Evolutionary conservation across 2,113 vertebrate genomes (phyloP).

Genomic region (Gyps fulvus): DNA sequence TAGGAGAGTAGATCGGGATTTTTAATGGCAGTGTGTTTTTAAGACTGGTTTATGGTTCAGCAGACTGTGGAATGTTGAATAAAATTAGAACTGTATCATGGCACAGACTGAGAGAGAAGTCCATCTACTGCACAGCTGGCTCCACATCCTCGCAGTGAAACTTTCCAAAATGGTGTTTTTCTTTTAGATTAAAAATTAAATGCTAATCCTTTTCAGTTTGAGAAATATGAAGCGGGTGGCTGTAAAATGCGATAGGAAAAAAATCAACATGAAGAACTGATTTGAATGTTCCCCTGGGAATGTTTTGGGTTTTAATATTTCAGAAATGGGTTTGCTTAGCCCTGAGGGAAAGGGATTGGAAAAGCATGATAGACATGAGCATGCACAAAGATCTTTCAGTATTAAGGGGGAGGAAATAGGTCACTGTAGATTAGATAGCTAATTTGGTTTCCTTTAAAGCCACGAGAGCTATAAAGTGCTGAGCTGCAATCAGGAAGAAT

Average conservation of each 20-base stretch:
- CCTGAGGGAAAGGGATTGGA: not conserved
- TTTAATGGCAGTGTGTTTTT: not conserved
- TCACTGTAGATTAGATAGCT: not conserved
- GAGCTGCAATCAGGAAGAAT: not conserved
- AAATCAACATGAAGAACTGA: not conserved
- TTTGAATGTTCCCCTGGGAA: not conserved
- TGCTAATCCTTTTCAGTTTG: not conserved
- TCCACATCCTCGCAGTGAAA: not conserved
- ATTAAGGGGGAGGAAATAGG: not conserved
- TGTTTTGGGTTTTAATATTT: not conserved
- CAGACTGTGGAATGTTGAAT: not conserved
- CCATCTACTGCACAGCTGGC: not conserved
- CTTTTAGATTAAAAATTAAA: not conserved
- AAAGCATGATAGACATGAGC: not conserved
- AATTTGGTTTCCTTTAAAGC: not conserved
- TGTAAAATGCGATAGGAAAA: not conserved
- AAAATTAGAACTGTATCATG: not conserved
- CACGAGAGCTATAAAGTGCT: not conserved
- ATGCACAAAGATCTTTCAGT: not conserved
- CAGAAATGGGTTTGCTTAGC: slow-evolving; percentile 8
- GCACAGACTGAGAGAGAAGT: not conserved
- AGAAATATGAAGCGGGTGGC: not conserved
- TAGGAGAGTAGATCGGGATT: not conserved
- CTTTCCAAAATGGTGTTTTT: not conserved
- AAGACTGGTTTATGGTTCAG: not conserved